Evolutionary conservation across 2,797 vertebrate genomes (phyloP), one percentile per base, ranked within the genome.

Genomic region (Rhynchonycteris naso): DNA sequence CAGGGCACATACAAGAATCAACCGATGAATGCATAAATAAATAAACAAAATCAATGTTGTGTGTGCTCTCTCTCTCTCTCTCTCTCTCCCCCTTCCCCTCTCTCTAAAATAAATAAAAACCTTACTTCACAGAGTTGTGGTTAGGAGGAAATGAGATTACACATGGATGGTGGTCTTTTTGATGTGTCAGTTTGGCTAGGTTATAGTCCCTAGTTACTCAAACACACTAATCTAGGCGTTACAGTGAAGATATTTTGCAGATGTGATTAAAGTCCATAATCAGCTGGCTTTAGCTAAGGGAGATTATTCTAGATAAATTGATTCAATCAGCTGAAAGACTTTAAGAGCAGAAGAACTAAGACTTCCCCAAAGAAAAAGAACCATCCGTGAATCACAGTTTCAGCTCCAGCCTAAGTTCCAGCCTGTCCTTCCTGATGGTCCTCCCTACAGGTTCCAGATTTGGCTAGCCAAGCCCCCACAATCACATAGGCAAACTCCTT

Each of bases 221-320:
- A 72, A 65, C 66, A 85, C 38, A 86, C 47, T 16, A 81, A 72
- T 58, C 47, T 54, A 19, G n/a, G 35, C 47, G n/a, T 86, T 92
- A 26, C 33, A 68, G 43, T 75, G 61, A 81, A 75, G 58, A 68
- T 92, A 68, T 88, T 92, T 90, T 75, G 22, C 33, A 59, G 86
- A 33, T 79, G 47, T 66, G 35, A 72, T 76, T 90, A 63, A 95
- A 87, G 79, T 68, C 19, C 24, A 35, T 35, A 33, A 52, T 35
- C 74, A 78, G 30, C 26, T 92, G 86, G 16, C 47, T 88, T 86
- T 80, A 82, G 83, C 56, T 76, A 66, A 82, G 66, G 58, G 22
- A 95, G 71, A 65, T 80, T 61, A 54, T 72, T 56, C n/a, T 52
- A 78, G 58, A 33, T 90, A 21, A 93, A 74, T 61, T 71, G 74